These are phyloP conservation scores for Ophion costatus DNA, from an alignment of 2,888 invertebrate species.

Conservation along the genomic window DNA sequence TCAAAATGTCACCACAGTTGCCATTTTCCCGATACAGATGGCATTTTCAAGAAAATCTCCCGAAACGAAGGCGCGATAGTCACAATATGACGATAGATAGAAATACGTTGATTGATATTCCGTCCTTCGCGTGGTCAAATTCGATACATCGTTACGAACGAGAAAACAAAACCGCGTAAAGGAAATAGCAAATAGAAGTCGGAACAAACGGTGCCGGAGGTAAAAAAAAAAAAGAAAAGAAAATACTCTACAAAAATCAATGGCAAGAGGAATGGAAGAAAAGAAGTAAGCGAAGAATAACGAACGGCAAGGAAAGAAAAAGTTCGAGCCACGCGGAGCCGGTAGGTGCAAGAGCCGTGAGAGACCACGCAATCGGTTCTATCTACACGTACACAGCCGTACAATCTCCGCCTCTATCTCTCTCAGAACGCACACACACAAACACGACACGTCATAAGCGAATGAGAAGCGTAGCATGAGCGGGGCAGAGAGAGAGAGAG, in stretches of 20 bases:
- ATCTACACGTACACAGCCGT: conserved; percentile 20
- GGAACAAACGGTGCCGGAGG: not conserved
- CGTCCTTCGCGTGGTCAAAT: no score
- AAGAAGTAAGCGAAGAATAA: conserved; percentile 28
- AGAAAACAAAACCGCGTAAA: not conserved
- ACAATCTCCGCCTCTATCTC: not conserved
- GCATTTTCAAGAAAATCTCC: no score
- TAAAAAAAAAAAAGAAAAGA: not conserved
- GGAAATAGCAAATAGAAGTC: not conserved
- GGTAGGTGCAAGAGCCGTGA: conserved; percentile 56
- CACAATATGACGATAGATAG: no score
- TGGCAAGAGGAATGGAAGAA: conserved; percentile 15
- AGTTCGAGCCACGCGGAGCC: conserved; percentile 54
- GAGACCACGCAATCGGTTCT: conserved; percentile 58
- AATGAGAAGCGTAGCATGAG: no score
- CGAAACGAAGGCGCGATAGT: no score
- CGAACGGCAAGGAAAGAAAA: conserved; percentile 26
- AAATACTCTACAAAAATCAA: conserved; percentile 11
- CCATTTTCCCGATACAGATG: no score
- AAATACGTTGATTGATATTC: no score
- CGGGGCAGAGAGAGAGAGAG: no score
- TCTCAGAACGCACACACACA: conserved; percentile 43
- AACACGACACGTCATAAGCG: not conserved
- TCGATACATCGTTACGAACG: not conserved
- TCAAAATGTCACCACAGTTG: no score